These are phyloP conservation scores for Dasysyrphus albostriatus DNA, from an alignment of 2,888 invertebrate species.

Conservation along the genomic window DNA sequence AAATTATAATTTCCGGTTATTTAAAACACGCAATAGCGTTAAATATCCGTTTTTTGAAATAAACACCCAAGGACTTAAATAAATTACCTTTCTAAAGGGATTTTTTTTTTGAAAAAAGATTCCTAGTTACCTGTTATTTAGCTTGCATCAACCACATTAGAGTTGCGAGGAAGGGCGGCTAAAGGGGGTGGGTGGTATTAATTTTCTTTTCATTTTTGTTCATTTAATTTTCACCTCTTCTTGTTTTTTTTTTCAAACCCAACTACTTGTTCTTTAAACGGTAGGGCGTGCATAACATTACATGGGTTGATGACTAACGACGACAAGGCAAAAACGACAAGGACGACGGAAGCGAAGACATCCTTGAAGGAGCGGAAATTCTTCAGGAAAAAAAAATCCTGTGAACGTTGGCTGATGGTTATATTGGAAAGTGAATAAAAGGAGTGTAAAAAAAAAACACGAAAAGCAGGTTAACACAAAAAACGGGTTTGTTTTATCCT, in stretches of 20 bases:
- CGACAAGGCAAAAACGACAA: conserved; percentile 15
- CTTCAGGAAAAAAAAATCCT: conserved; percentile 23
- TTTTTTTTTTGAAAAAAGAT: conserved; percentile 20
- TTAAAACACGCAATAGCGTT: conserved; percentile 71
- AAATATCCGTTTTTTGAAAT: conserved; percentile 64
- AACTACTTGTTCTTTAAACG: conserved; percentile 66
- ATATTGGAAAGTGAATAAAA: conserved; percentile 33
- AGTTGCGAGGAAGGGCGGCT: neutral
- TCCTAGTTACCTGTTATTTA: conserved; percentile 42
- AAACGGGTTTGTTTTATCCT: conserved; percentile 71
- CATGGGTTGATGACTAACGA: conserved; percentile 61
- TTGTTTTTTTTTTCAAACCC: conserved; percentile 6
- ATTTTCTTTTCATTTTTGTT: conserved; percentile 70
- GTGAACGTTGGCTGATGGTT: conserved; percentile 5
- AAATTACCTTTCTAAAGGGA: conserved; percentile 71
- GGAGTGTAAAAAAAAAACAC: conserved; percentile 5
- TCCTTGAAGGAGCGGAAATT: conserved; percentile 69
- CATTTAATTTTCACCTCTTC: conserved; percentile 74
- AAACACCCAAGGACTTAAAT: conserved; percentile 58
- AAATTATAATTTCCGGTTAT: conserved; percentile 75
- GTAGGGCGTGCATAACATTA: conserved; percentile 69
- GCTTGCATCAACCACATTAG: conserved; percentile 29
- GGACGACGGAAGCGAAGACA: conserved; percentile 59
- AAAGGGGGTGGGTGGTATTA: conserved; percentile 32
- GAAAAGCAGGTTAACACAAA: conserved; percentile 28